Base-by-base conservation (phyloP, 2,113 vertebrate species). In the Oncorhynchus gorbuscha region DNA sequence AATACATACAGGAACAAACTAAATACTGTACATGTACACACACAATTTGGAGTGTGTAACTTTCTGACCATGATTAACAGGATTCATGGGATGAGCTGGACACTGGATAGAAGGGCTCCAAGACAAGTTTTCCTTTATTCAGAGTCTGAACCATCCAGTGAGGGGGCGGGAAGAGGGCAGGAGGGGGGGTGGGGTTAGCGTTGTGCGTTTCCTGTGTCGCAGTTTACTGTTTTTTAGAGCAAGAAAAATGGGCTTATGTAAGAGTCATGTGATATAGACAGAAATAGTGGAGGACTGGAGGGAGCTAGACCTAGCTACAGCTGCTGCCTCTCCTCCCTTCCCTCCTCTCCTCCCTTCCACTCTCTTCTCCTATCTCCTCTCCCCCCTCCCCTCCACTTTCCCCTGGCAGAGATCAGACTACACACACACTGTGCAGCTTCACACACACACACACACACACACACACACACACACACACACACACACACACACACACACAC, bases 161-260 rank as follows among this genome's bases (percentile, higher is more conserved):
- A 62, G 71, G 80, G 45, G 5, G 32, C 6, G 2, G 49, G 48
- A n/a, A 51, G 32, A 72, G 65, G 30, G 28, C 79, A 65, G 39
- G 13, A 24, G 61, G 80, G 78, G 80, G 72, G 32, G 84, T 32
- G 76, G 71, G 80, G 51, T 55, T 84, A 83, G 86, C 55, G 82
- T 90, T 18, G n/a, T 91, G 89, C 89, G 87, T 91, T 94, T 93
- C 92, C 94, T 93, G 92, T 93, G 92, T 93, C 86, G 93, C 93
- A 93, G 90, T 94, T 94, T 91, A 94, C 93, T 91, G 93, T 91
- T 94, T 94, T 94, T 93, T 93, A 94, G 94, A 94, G 94, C 93
- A 94, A 90, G 93, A 94, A 93, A 94, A 94, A 94, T 94, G 91
- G 91, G 93, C 93, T 94, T 94, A 94, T 94, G 94, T 94, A 94